Evolutionary conservation across 2,113 vertebrate genomes (phyloP), one percentile per base, ranked within the genome.

Genomic region (Pygoscelis antarcticus): DNA sequence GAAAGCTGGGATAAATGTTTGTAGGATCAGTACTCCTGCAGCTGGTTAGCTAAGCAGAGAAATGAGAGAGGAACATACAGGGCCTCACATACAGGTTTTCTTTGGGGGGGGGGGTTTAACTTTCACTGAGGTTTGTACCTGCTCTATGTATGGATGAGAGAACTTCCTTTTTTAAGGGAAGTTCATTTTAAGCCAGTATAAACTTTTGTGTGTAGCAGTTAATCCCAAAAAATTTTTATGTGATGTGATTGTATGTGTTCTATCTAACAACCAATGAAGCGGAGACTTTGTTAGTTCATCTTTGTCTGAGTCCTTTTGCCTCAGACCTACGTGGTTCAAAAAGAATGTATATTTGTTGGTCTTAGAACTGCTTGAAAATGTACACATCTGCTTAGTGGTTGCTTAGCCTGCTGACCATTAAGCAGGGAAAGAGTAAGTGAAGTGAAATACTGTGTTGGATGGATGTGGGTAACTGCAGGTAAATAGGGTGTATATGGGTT

Each of bases 241-340:
- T 55, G 19, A 23, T 44, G 7, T 4, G 15, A 42, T 44, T 52
- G 40, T 7, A 14, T 4, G 3, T 13, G 1, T 36, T 27, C n/a
- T 70, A 0, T 49, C 29, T 79, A 64, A 51, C 27, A 66, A 40
- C 12, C 23, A 26, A 20, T 89, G 32, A 51, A 6, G 0, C 2
- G 3, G 52, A 66, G 47, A 9, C 20, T 70, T 60, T 16, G 11
- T 78, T 78, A 76, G 27, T 81, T 83, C 26, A 23, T 91, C 3
- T 11, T 77, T 22, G 4, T 75, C 13, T 27, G 46, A 91, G 38
- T 89, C 49, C 30, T 89, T 83, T 82, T 70, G 55, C 51, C 27
- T 78, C 4, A 2, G 52, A 40, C 12, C 8, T 96, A 1, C 1
- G 0, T 7, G 5, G 44, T 60, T 65, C 27, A 74, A 10, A 64